Base-by-base conservation (phyloP, 2,797 vertebrate genomes). In the Microchirus variegatus region DNA sequence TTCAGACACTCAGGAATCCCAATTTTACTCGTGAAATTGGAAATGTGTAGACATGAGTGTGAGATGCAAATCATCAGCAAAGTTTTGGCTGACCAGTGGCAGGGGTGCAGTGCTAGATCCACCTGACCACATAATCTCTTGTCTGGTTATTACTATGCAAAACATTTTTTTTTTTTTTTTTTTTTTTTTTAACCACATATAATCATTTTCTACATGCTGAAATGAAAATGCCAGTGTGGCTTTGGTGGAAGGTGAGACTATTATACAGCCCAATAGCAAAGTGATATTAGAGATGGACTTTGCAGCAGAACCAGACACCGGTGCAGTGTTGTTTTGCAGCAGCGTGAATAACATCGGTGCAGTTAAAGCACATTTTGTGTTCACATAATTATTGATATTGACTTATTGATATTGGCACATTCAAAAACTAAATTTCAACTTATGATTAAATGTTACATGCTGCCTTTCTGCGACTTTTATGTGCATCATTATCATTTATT, bases 11-110 rank as follows among this genome's bases (percentile, higher is more conserved):
- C 88, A 91, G 91, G 83, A 90, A 91, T 91, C 85, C 84, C 86
- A 91, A 89, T 92, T 92, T 90, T 87, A 84, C 79, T 89, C 80
- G 88, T 89, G 89, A 91, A 92, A 93, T 89, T 91, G 84, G 87
- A 93, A 91, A 89, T 84, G 82, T 88, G 87, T 84, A 80, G 87
- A 87, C 86, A 85, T 54, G 83, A 89, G 90, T 87, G 86, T 80
- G 77, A 84, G 64, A 78, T 83, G 85, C 82, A 89, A 89, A 88
- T 88, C 83, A 85, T 87, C 75, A 74, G 77, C 80, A 80, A 78
- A 80, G 80, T 90, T 82, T 82, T 64, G 63, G 75, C 75, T 81
- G 83, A 87, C 85, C 78, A 63, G 65, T 59, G 70, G 73, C 67
- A 77, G 53, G 53, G 22, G 59, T 65, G 57, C 63, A 67, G 63